phyloP scores from a whole-genome alignment of 1,140 invertebrate genomes.

The Phymastichus coffea region DNA sequence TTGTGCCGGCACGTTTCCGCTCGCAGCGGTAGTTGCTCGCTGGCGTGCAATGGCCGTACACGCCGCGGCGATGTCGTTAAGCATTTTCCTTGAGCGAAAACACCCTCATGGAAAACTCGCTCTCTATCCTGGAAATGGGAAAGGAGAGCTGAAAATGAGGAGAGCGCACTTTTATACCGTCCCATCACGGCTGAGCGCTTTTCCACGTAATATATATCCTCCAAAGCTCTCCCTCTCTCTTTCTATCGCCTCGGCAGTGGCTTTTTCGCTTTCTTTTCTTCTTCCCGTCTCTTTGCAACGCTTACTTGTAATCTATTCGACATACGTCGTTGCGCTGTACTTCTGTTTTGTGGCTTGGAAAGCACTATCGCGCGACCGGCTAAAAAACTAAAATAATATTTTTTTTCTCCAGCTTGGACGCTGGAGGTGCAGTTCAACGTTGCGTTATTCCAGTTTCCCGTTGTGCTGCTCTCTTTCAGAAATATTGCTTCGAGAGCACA shows the following conservation, averaged over 20 bases:
- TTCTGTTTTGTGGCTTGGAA: no score
- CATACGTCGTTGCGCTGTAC: no score
- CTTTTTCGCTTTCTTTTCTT: background rate
- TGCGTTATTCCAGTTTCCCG: no score
- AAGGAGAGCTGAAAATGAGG: background rate
- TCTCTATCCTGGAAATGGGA: background rate
- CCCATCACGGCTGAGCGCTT: background rate
- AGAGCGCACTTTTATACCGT: background rate
- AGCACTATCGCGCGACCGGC: no score
- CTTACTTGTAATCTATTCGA: no score
- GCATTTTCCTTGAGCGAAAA: slow-evolving; percentile 2
- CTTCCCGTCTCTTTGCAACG: slow-evolving; percentile 4
- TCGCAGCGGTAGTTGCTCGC: no score
- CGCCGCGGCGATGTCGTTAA: background rate
- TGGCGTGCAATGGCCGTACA: background rate
- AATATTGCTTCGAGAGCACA: no score
- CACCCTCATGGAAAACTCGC: background rate
- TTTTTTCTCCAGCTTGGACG: no score
- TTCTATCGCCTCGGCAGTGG: slow-evolving; percentile 4
- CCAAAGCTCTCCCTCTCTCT: background rate
- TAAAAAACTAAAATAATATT: no score
- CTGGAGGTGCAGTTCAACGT: no score
- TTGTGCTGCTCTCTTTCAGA: no score
- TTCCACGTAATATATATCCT: background rate
- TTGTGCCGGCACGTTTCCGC: no score